Base-by-base conservation (phyloP, 2,888 invertebrate genomes). In the Fissipunctia ypsillon region DNA sequence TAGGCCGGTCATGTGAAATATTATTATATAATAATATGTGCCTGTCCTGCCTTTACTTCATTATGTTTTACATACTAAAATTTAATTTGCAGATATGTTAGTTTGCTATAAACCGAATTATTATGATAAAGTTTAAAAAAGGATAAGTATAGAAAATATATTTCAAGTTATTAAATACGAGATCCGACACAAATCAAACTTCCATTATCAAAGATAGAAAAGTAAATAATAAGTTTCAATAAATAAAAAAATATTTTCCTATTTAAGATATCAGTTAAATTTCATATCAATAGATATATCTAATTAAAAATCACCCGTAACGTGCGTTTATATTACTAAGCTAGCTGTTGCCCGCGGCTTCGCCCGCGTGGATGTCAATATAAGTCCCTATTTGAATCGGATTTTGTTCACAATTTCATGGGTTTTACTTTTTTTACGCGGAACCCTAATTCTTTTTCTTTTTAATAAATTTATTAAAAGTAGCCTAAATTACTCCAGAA, bases 161-260 rank as follows among this genome's bases (percentile, higher is more conserved):
- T 70, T 79, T 71, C 61, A 81, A 78, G 48, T 87, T 88, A 84
- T 89, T 87, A 89, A 88, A 90, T 89, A 91, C 89, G 93, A 92
- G 92, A 92, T 92, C 92, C 88, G 84, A 88, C 83, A 86, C 75
- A 86, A 87, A 89, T 80, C 73, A 77, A 87, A 84, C 69, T 84
- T 83, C 38, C n/a, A 54, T 64, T 80, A 78, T 73, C 82, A 78
- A 83, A 76, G 69, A 81, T 68, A 83, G 63, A 81, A 78, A 80
- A 67, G 68, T 81, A 81, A 81, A 83, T 84, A 83, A 76, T 84
- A 77, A 78, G 71, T 83, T 83, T 73, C 69, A 86, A 87, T 88
- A 80, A 87, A 86, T 85, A 88, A 87, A 86, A 87, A 86, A 74
- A 84, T 82, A 78, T 76, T 84, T 85, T 84, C 70, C 76, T 87